Percentiles rank a stretch among this genome's conserved stretches.
These are phyloP conservation scores for Cephalopholis sonnerati DNA, from an alignment of 2,113 vertebrate species.

Conservation along the genomic window DNA sequence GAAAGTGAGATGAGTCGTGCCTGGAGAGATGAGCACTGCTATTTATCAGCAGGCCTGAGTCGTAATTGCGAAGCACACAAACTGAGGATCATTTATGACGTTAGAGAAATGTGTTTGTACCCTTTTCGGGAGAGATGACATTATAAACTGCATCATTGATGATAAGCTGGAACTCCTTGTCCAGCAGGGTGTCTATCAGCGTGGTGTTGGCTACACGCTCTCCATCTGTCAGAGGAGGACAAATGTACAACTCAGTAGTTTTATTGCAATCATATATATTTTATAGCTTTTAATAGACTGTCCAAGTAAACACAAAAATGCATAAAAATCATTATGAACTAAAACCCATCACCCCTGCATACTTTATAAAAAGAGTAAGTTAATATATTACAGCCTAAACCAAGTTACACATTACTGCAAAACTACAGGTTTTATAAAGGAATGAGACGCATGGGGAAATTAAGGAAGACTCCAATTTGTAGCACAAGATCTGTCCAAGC, in stretches of 20 bases:
- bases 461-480: not conserved
- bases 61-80: not conserved
- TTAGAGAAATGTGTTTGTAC: constrained; percentile 76
- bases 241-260: not conserved
- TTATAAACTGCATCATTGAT: constrained; percentile 86
- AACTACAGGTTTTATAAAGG: not conserved
- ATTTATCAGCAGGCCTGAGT: not conserved
- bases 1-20: not conserved
- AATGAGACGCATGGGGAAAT: not conserved
- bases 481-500: not conserved
- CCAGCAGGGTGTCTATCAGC: constrained; percentile 87
- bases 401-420: not conserved
- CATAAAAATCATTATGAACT: not conserved
- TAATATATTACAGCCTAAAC: not conserved
- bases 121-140: constrained; percentile 83
- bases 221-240: constrained; percentile 85
- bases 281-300: not conserved
- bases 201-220: constrained; percentile 85
- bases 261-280: not conserved
- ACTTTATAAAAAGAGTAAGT: not conserved
- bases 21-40: not conserved
- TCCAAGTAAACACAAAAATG: not conserved
- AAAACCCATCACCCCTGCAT: not conserved
- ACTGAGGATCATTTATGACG: not conserved
- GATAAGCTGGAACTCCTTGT: constrained; percentile 90